Evolutionary conservation across 2,113 vertebrate species (phyloP).

Genomic region (Aleadryas rufinucha): DNA sequence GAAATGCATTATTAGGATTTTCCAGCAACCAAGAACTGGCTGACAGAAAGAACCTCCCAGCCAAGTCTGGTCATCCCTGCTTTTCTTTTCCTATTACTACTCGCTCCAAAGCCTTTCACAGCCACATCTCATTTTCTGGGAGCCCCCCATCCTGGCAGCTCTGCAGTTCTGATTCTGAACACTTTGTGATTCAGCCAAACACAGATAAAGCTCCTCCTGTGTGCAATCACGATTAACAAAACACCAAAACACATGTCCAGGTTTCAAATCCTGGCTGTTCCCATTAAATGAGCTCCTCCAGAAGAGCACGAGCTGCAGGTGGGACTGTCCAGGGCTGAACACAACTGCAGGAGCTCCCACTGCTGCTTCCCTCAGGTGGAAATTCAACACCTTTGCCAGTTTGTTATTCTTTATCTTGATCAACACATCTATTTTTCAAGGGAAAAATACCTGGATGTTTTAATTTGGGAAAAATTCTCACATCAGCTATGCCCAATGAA

Average conservation of each 20-base stretch:
- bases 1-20: not conserved
- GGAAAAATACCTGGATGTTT: not conserved
- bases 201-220: not conserved
- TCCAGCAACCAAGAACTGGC: not conserved
- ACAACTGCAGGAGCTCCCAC: not conserved
- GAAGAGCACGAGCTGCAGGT: not conserved
- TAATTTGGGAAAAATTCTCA: not conserved
- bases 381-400: not conserved
- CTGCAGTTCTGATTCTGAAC: fast-evolving
- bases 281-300: not conserved
- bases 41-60: not conserved
- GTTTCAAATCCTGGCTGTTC: not conserved
- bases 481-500: not conserved
- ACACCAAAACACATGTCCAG: not conserved
- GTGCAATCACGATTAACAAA: not conserved
- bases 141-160: not conserved
- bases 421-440: not conserved
- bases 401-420: conserved; percentile 1
- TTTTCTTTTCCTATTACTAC: not conserved
- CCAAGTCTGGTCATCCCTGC: not conserved
- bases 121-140: not conserved
- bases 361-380: not conserved
- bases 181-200: not conserved
- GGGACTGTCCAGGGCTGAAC: not conserved
- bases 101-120: not conserved